Conservation (phyloP, 2,888 invertebrate species). For the Exocentrus adspersus region DNA sequence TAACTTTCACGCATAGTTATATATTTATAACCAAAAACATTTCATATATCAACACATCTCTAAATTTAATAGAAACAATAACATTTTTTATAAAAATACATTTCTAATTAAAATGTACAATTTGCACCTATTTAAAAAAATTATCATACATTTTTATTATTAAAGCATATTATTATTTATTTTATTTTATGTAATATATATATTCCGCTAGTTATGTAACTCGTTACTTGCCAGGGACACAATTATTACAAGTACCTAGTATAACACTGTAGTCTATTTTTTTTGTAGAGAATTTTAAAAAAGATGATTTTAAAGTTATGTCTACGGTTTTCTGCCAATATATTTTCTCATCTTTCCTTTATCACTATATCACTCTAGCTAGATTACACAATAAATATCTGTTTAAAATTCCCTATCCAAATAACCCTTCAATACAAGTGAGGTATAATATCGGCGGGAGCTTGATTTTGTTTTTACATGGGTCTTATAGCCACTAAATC, state of each 20-base stretch:
- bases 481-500: slow-evolving; percentile 61
- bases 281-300: slow-evolving; percentile 25
- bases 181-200: slow-evolving; percentile 7
- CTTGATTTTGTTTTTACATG: slow-evolving; percentile 50
- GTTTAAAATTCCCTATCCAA: slow-evolving; percentile 16
- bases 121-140: slow-evolving; percentile 42
- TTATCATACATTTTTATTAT: slow-evolving; percentile 23
- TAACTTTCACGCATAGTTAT: slow-evolving; percentile 37
- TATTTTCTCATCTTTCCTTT: too few relatives aligned
- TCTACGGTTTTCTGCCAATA: too few relatives aligned
- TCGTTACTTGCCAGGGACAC: slow-evolving; percentile 20
- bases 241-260: slow-evolving; percentile 29
- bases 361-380: too few relatives aligned
- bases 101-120: slow-evolving; percentile 48
- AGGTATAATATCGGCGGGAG: slow-evolving; percentile 14
- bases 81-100: slow-evolving; percentile 52
- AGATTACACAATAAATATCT: slow-evolving; percentile 3
- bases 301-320: too few relatives aligned
- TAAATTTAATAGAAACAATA: slow-evolving; percentile 37
- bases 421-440: slow-evolving; percentile 18
- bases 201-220: slow-evolving; percentile 7
- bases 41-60: slow-evolving; percentile 39
- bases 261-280: slow-evolving; percentile 28
- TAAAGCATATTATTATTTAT: slow-evolving; percentile 23
- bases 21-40: slow-evolving; percentile 34